These are phyloP conservation scores for Marronus borbonicus DNA, from an alignment of 2,888 invertebrate species.

Conservation along the genomic window DNA sequence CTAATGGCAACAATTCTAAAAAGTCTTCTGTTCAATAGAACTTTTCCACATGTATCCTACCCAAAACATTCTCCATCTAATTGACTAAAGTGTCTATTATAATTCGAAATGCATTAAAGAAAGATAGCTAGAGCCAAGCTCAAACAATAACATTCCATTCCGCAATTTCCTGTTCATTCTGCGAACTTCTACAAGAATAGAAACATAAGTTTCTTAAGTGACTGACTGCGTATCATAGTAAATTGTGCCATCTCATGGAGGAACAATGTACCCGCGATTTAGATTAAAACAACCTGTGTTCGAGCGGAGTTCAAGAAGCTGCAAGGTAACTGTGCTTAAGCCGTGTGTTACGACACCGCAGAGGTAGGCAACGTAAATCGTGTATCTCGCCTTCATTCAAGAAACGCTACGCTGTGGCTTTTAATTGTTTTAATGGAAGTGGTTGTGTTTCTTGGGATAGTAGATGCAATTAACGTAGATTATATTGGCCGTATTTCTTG, in stretches of 20 bases:
- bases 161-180: neutral
- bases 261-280: conserved; percentile 15
- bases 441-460: no score
- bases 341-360: neutral
- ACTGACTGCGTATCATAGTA: neutral
- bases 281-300: conserved; percentile 18
- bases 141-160: no score
- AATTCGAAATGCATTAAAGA: neutral
- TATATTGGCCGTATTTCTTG: no score
- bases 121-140: neutral
- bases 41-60: no score
- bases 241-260: conserved; percentile 14
- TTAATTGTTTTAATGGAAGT: conserved; percentile 17
- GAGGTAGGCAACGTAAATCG: conserved; percentile 16
- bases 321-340: neutral
- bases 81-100: no score
- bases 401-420: conserved; percentile 16
- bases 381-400: conserved; percentile 18
- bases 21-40: no score
- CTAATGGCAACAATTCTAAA: no score
- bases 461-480: no score
- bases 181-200: no score
- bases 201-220: no score
- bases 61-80: no score
- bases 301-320: neutral